Evolutionary conservation across 2,797 vertebrate genomes (phyloP).

Genomic region (Chloroceryle amazona): DNA sequence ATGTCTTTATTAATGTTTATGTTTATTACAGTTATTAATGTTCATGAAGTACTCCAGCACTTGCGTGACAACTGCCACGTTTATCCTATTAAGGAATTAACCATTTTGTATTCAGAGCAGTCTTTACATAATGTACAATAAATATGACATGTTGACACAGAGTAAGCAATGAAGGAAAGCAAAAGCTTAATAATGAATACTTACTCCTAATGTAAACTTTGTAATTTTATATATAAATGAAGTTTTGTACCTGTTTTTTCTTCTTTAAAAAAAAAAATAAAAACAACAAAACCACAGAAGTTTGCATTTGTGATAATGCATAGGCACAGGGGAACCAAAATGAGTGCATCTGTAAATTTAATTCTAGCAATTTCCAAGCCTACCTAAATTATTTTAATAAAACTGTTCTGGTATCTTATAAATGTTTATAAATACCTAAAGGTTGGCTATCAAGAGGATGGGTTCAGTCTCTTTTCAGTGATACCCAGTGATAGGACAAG

Average conservation of each 20-base stretch:
- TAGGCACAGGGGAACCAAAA: neutral
- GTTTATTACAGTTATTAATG: neutral
- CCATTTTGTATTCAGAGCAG: slow-evolving; percentile 12
- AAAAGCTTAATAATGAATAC: neutral
- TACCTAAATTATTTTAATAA: neutral
- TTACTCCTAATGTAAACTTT: neutral
- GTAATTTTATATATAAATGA: neutral
- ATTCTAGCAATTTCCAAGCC: neutral
- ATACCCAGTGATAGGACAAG: no score
- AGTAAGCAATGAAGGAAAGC: neutral
- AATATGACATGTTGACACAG: neutral
- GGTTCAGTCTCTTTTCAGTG: no score
- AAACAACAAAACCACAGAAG: neutral
- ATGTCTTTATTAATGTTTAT: neutral
- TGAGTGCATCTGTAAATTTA: neutral
- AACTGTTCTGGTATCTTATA: neutral
- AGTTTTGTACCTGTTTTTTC: neutral
- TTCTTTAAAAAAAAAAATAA: neutral
- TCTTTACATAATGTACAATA: neutral
- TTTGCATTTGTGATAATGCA: neutral
- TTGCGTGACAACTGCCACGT: neutral
- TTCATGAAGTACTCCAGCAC: neutral
- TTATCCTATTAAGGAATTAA: slow-evolving; percentile 16
- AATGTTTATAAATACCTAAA: no score
- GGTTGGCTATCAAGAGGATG: no score